Percentiles rank a stretch among this genome's conserved stretches.
Evolutionary conservation across 2,888 invertebrate species (phyloP).

Genomic region (Esperia sulphurella): DNA sequence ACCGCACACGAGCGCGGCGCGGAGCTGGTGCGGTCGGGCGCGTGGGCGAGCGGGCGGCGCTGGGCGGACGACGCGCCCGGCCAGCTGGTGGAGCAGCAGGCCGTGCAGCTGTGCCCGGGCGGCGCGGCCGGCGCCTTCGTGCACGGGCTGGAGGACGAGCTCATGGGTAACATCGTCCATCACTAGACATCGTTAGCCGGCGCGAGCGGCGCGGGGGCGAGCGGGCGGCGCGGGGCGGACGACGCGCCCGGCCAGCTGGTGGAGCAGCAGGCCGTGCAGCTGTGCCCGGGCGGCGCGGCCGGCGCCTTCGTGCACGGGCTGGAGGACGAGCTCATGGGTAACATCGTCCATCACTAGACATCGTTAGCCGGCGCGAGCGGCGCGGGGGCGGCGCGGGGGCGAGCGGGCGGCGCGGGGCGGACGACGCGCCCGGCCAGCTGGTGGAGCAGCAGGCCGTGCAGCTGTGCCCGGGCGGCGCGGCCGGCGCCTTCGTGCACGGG

Average conservation of each 20-base stretch:
- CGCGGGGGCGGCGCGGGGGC: conserved; percentile 93
- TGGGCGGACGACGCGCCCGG: conserved; percentile 92
- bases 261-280: conserved; percentile 84
- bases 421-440: conserved; percentile 93
- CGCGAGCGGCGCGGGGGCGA: conserved; percentile 92
- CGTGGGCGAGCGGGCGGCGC: conserved; percentile 83
- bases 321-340: conserved; percentile 96
- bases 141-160: conserved; percentile 98
- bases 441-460: conserved; percentile 86
- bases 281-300: conserved; percentile 96
- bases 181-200: no score
- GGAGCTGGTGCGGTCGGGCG: conserved; percentile 89
- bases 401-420: conserved; percentile 80
- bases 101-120: conserved; percentile 90
- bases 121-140: conserved; percentile 99
- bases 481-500: conserved; percentile 98
- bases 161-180: conserved; percentile 85
- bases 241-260: conserved; percentile 94
- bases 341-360: no score
- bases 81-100: conserved; percentile 88
- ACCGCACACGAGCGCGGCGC: conserved; percentile 92
- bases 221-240: conserved; percentile 81
- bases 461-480: conserved; percentile 95
- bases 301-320: conserved; percentile 99
- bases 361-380: conserved; percentile 89